Base-by-base conservation (phyloP, 2,113 vertebrate genomes). In the Hippocampus zosterae region DNA sequence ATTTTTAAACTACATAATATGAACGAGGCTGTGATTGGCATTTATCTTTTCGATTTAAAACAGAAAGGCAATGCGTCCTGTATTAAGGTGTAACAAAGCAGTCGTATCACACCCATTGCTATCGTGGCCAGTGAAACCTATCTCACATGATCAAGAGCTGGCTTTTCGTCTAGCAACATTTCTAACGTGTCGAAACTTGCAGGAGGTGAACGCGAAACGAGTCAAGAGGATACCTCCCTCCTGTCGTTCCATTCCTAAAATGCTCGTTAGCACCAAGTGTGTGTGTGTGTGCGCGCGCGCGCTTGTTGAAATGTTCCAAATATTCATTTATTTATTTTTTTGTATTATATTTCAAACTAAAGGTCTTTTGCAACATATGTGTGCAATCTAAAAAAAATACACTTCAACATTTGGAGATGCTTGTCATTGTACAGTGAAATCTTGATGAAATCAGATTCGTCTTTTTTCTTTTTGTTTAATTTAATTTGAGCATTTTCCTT, bases 151-250 rank as follows among this genome's bases (percentile, higher is more conserved):
- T 75, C 52, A 41, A 13, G 15, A 16, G 0, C 13, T 64, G 69
- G 42, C n/a, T 46, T 37, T 57, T 6, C 69, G 62, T 59, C 41
- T 1, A n/a, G 56, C 41, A 25, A 65, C 46, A 25, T 16, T 48
- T 67, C 2, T 65, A 57, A 68, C 90, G 19, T 85, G 90, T 79
- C 27, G 19, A 40, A 79, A 86, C 90, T 70, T 78, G 90, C 71
- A 67, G 48, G 63, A 67, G 19, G 16, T 19, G 0, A 75, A 67
- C 56, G 41, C 37, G 59, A 72, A 25, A 65, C 75, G 65, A 65
- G 52, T 42, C 25, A 68, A 65, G 60, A 69, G 23, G 12, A 42
- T 18, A 13, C 33, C 46, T 71, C 52, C 21, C 48, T 50, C 40
- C 33, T 56, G 52, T 40, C 33, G 66, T 29, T 70, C 85, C 83